Evolutionary conservation across 2,888 invertebrate species (phyloP), one percentile per base, ranked within the genome.

Genomic region (Homarus gammarus): DNA sequence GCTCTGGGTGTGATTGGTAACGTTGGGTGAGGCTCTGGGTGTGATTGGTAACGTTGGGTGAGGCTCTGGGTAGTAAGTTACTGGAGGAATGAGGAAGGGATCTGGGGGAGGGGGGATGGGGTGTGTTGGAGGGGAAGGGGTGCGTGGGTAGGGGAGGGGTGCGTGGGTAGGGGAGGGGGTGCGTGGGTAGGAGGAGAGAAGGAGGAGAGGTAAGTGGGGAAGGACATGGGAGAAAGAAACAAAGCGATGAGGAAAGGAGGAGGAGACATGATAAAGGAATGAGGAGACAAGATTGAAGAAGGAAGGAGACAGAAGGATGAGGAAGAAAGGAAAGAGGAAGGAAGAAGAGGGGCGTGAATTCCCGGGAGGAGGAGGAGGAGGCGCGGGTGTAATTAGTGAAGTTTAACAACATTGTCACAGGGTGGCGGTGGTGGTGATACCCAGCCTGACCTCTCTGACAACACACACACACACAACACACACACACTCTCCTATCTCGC

Each of bases 371-470:
- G 68, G n/a, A 61, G 49, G 31, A 22, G 56, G 73, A n/a, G 61
- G 49, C 70, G 18, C 12, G 8, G 15, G 70, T 61, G 77, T 51
- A 56, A 82, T 70, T 70, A 70, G 70, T 64, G 82, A 70, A 82
- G 82, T 68, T 68, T 82, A 82, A 82, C 82, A 82, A 70, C 82
- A 82, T 40, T 38, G 82, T 44, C 44, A 44, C 31, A 36, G 36
- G 82, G 77, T 18, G 40, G 68, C 10, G 31, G 56, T n/a, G n/a
- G 56, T 12, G 61, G 38, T 38, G 79, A 56, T n/a, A 22, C 51
- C 31, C 49, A 49, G 18, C n/a, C 12, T 31, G 18, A 18, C 40
- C 49, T 12, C 77, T 2, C n/a, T n/a, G n/a, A n/a, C n/a, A n/a
- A n/a, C n/a, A n/a, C n/a, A n/a, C n/a, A n/a, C n/a, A n/a, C n/a